Evolutionary conservation across 2,113 vertebrate species (phyloP).

Genomic region (Isurus oxyrinchus): DNA sequence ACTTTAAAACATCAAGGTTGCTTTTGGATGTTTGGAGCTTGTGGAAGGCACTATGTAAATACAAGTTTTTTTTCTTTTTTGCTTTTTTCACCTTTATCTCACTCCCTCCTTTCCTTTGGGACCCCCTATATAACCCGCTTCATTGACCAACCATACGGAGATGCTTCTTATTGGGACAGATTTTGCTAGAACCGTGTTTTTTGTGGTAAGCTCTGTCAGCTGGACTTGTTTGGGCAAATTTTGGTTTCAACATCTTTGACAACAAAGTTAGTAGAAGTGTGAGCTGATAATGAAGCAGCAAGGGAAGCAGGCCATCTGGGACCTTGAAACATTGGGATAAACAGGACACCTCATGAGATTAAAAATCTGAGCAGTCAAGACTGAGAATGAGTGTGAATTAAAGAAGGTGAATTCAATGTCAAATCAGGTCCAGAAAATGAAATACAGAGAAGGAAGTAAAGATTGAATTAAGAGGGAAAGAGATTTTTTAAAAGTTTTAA

Average conservation of each 20-base stretch:
- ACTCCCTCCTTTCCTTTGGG: background rate
- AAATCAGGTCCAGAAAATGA: background rate
- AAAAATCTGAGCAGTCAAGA: background rate
- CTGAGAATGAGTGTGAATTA: background rate
- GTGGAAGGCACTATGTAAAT: background rate
- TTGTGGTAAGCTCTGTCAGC: background rate
- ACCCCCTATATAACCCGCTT: background rate
- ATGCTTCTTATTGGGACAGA: background rate
- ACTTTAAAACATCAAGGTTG: background rate
- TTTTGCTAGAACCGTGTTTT: background rate
- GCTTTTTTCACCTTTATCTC: background rate
- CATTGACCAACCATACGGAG: background rate
- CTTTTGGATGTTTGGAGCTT: background rate
- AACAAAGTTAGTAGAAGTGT: background rate
- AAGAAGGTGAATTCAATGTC: background rate
- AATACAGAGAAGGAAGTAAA: background rate
- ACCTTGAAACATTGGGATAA: background rate
- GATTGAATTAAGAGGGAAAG: background rate
- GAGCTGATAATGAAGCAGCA: background rate
- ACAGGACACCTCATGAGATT: background rate
- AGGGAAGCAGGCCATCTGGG: background rate
- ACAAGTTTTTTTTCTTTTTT: no score
- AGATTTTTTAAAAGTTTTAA: background rate
- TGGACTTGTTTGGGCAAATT: background rate
- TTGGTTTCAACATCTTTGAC: background rate